phyloP scores from a whole-genome alignment of 2,113 vertebrate genomes.

The Mobula hypostoma region DNA sequence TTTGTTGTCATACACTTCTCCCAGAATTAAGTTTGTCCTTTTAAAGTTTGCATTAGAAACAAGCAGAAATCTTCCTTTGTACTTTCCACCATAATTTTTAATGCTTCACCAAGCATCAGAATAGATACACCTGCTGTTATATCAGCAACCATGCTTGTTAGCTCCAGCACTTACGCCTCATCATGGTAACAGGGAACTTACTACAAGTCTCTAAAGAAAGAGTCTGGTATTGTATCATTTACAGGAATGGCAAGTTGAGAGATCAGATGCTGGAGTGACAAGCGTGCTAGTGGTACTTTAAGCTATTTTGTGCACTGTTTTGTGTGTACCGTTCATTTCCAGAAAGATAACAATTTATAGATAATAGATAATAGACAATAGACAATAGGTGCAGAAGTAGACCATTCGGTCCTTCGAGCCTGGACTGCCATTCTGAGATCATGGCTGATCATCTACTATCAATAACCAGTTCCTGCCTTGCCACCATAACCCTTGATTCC shows the following conservation, averaged over 20 bases:
- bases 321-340: not conserved
- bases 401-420: too few species aligned
- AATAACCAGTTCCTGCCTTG: too few species aligned
- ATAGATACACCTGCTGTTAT: not conserved
- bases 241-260: not conserved
- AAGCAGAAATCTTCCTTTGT: not conserved
- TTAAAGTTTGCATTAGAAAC: not conserved
- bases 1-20: not conserved
- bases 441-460: too few species aligned
- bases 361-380: too few species aligned
- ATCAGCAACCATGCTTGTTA: not conserved
- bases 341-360: not conserved
- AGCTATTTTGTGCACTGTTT: not conserved
- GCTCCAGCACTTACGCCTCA: not conserved
- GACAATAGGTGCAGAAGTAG: too few species aligned
- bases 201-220: not conserved
- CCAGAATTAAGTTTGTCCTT: not conserved
- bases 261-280: not conserved
- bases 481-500: too few species aligned
- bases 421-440: too few species aligned
- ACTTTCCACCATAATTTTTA: not conserved
- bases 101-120: not conserved
- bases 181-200: not conserved
- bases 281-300: not conserved
- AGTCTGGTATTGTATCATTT: not conserved